Base-by-base conservation (phyloP, 2,888 invertebrate genomes). In the Xanthia icteritia region DNA sequence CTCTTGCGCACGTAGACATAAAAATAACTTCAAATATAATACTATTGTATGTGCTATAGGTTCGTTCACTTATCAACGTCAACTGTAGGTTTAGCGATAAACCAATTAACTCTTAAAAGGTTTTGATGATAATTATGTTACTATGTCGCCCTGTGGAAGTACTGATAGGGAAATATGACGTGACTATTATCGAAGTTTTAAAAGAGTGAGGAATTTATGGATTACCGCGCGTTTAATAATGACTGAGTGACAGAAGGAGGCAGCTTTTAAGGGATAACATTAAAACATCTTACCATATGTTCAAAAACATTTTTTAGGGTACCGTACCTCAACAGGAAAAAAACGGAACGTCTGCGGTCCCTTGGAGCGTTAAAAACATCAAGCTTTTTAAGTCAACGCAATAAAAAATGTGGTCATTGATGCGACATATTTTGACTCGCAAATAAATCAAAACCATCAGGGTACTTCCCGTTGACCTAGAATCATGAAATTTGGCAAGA, bases 1-100 rank as follows among this genome's bases (percentile, higher is more conserved):
- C 73, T 81, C 64, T 17, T 31, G 45, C 58, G 68, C 81, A 74
- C 83, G 83, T 83, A 83, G 48, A 20, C 84, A 76, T 84, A 48
- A 56, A 73, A 76, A 66, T 48, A 73, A 48, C 71, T 76, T 11
- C 36, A 70, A 73, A 78, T 71, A 73, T 68, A 76, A 81, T 42
- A 70, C 73, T 69, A 74, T 72, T 74, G 60, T 36, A 58, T 70
- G 11, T 54, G 17, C 36, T 20, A n/a, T 8, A 39, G 13, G 63
- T 60, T 54, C 20, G 60, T 68, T 27, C 48, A 64, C 42, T 73
- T 84, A 81, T 81, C 84, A 45, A 17, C 54, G 60, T 27, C n/a
- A 58, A 76, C 61, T 58, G n/a, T 71, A 45, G 48, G 73, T 77
- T 77, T 65, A 64, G 23, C 13, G 81, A 83, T 84, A 83, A 73